Evolutionary conservation across 1,140 invertebrate genomes (phyloP), one percentile per base, ranked within the genome.

Genomic region (Brachionus koreanus): DNA sequence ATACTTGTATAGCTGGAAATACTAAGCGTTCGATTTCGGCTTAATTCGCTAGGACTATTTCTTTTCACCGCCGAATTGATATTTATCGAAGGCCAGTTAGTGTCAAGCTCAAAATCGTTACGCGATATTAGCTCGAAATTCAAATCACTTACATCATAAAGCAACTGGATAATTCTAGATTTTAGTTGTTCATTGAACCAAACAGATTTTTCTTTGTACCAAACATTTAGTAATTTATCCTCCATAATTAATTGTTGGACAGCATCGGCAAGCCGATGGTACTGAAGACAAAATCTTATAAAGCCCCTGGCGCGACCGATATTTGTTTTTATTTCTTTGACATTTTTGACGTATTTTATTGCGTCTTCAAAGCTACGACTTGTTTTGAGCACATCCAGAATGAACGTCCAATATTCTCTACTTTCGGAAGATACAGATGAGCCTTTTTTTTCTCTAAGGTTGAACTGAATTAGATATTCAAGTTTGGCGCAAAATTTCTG

Each of bases 91-190:
- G 89, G 89, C 89, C 89, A 90, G 10, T 85, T 84, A 79, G 86
- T 86, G 83, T 90, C 89, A 57, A 90, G 85, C 84, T 90, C 89
- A 84, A 88, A 87, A 82, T 88, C 87, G 25, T 76, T 76, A 83
- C 85, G 83, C 49, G 89, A 85, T 74, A 86, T 85, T 82, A 90
- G 86, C 85, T 90, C 89, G 86, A 90, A 90, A 75, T 88, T 84
- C n/a, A 89, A 46, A 46, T 89, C 88, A 83, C 87, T 89, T 19
- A 90, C 86, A 83, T 90, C 88, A 85, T 90, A 90, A 4, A 90
- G 83, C 19, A 83, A 83, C 83, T 84, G 85, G 23, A 89, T 85
- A 5, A 89, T 65, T n/a, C 25, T 57, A 23, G 82, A 83, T 76
- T 84, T 85, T 12, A 86, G 84, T 12, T 85, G 84, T 35, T 85